These are phyloP conservation scores for Vollenhovia emeryi DNA, from an alignment of 1,140 invertebrate genomes.

Conservation along the genomic window DNA sequence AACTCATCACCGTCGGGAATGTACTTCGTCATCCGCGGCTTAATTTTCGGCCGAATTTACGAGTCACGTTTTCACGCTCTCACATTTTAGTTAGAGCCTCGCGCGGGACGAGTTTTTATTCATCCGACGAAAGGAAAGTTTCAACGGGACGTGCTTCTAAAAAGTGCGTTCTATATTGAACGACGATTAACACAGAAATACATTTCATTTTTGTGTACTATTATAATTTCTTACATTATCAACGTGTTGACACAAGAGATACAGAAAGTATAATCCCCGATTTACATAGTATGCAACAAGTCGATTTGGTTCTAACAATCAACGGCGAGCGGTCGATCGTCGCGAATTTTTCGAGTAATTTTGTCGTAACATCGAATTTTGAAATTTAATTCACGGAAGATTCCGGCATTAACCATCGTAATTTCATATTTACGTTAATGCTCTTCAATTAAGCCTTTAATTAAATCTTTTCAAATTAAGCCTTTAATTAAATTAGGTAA, in stretches of 20 bases:
- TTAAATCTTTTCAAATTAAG: not conserved
- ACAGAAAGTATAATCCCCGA: not conserved
- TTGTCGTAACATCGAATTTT: not conserved
- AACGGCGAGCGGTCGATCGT: not conserved
- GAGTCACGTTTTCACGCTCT: constrained; percentile 54
- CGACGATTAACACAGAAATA: not conserved
- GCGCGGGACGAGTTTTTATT: constrained; percentile 29
- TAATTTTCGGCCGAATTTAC: constrained; percentile 52
- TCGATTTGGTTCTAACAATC: not conserved
- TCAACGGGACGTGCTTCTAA: constrained; percentile 2
- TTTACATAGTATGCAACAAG: not conserved
- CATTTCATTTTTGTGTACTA: not conserved
- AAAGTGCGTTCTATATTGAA: not conserved
- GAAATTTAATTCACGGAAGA: not conserved
- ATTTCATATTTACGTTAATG: not conserved
- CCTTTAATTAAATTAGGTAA: constrained; percentile 7
- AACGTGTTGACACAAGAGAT: not conserved
- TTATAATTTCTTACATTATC: too few relatives aligned
- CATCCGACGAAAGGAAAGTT: constrained; percentile 19
- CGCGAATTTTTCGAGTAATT: not conserved
- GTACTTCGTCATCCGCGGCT: constrained; percentile 39
- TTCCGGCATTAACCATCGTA: not conserved
- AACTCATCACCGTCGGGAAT: constrained; percentile 20
- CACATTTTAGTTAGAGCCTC: constrained; percentile 24
- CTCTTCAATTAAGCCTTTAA: not conserved